Base-by-base conservation (phyloP, 2,797 vertebrate genomes). In the Epinephelus malabaricus region DNA sequence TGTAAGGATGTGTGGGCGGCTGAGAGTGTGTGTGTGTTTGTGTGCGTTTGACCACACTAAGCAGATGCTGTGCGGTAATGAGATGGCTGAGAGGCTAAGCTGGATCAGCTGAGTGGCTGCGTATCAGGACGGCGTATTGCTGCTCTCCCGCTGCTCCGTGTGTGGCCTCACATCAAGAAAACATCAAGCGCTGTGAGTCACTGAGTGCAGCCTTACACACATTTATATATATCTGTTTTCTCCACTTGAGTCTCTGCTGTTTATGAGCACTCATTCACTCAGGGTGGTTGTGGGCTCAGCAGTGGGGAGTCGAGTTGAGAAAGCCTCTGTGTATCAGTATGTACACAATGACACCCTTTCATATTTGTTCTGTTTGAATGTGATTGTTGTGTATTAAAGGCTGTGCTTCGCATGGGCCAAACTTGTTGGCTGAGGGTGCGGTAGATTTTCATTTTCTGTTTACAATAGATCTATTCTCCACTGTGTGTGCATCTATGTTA, bases 291-390 rank as follows among this genome's bases (percentile, higher is more conserved):
- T 91, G 80, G 90, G 92, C 54, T 25, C 70, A 85, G 66, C 79
- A 60, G 76, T 70, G 70, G 79, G 72, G 82, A 61, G 73, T 55
- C 43, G 67, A 59, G 78, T 58, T 79, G 83, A 86, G 86, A 82
- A 34, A 86, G 79, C 49, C 51, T 71, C 82, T 74, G 80, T 89
- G 84, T 87, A 56, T 85, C 84, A 60, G 79, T 58, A 49, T 87
- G 72, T 77, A 86, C 88, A 94, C 94, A 95, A 95, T 88, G 93
- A 87, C 84, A 83, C 62, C 83, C 92, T 89, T 95, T 94, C 92
- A 92, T 91, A 82, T 86, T 88, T 89, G 83, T 90, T 83, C 65
- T 73, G 71, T 81, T 74, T 92, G 83, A 93, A 91, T 91, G 88
- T 87, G 87, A 87, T 92, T 90, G 86, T 90, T 92, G 79, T 92